Base-by-base conservation (phyloP, 92 coral and sea anemone species). In the Montipora capitata region DNA sequence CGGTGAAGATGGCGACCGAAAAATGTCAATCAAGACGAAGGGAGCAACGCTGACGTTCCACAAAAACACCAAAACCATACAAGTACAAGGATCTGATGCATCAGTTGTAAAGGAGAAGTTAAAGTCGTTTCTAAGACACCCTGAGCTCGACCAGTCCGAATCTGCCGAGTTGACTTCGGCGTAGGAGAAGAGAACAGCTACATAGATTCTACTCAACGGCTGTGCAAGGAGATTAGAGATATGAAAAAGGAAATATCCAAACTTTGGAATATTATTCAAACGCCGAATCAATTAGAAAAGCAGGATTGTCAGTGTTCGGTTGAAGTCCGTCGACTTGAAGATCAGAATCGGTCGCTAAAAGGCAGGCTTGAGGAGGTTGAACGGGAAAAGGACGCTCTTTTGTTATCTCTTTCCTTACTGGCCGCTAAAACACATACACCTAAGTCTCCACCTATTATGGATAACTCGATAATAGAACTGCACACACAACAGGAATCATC, bases 401-500 rank as follows among this genome's bases (percentile, higher is more conserved):
- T 54, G 59, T 11, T 54, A 54, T 7, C 59, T 2, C 73, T 68
- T 68, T 68, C 73, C 73, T 10, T 68, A 35, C 73, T 68, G 41
- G 73, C 73, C 45, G 12, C 73, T 68, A 68, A 68, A 68, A 68
- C 73, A 35, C 73, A 68, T 68, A 35, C 35, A 68, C 73, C 73
- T 35, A 39, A 68, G 73, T 9, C 73, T 68, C 73, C 73, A 68
- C 73, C 73, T 68, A 68, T 12, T 41, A 68, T 68, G 73, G 35
- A 68, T 68, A 68, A 68, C 73, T 35, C 73, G 73, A 0, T 68
- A 68, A 68, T 9, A 68, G 73, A 68, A 41, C 73, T 68, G 73
- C 73, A 68, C 41, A 68, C 14, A 68, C 73, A 8, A 68, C 73
- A 9, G 73, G 73, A 68, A 68, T 39, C 73, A 68, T 68, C 73